Base-by-base conservation (phyloP, 2,888 invertebrate species). In the Athripsodes cinereus region DNA sequence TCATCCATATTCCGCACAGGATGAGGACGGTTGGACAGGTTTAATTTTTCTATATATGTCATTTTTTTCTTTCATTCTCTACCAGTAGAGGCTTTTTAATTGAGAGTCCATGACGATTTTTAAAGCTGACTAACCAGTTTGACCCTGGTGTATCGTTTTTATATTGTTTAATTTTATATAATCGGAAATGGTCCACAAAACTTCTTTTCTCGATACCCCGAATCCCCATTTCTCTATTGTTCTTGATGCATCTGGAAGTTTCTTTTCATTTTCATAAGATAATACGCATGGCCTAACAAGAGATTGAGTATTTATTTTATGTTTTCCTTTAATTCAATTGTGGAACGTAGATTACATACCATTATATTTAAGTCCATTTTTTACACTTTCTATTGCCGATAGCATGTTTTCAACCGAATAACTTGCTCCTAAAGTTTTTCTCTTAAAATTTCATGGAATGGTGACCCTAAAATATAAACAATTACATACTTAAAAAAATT, bases 1-100 rank as follows among this genome's bases (percentile, higher is more conserved):
- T 65, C 64, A 49, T 66, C 66, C 6, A 67, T 34, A 58, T 68
- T 67, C 62, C 62, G 67, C 22, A 60, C 62, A 47, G 52, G 57
- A 20, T 64, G 63, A 40, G 63, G 65, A 8, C 13, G 3, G 44
- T 44, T 13, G 13, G 5, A 2, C 44, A 18, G 10, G 10, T 26
- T 10, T 6, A 26, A 10, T 26, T 26, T 10, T 26, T 26, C 26
- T 26, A 26, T 18, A 47, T 47, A 18, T 6, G 20, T 19, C 3
- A 20, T 20, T 47, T 2, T 47, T 47, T 46, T 46, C 46, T 46
- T 2, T 3, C 47, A 18, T 19, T 64, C 64, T 71, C 69, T 6
- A 70, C 67, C 22, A 64, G 62, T 66, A 71, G 68, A 5, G 69
- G 69, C 58, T 63, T 66, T 66, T 71, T 72, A 16, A 70, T 53